Conservation (phyloP, 2,888 invertebrate genomes). For the Eupithecia subumbrata region DNA sequence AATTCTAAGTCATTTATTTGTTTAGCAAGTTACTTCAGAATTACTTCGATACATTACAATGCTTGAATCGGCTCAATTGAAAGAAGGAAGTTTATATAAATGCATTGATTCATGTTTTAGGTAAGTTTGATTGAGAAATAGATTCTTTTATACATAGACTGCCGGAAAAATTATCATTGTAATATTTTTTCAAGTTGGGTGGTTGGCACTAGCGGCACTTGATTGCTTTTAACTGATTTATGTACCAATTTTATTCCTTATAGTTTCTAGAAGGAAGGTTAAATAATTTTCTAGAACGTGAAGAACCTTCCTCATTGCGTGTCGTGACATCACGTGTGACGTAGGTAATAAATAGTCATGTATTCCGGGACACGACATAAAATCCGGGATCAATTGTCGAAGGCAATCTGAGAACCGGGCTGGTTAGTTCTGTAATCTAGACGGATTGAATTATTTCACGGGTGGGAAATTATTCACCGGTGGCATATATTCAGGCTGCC, state of each 20-base stretch:
- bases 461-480: neutral
- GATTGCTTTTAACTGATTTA: neutral
- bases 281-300: too few species aligned
- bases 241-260: neutral
- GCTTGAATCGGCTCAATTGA: too few species aligned
- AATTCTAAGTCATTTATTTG: too few species aligned
- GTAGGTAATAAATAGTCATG: neutral
- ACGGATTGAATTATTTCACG: conserved; percentile 1
- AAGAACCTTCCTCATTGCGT: neutral
- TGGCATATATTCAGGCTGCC: neutral
- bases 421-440: neutral
- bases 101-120: neutral
- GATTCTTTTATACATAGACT: neutral
- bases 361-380: neutral
- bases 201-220: neutral
- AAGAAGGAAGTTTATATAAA: too few species aligned
- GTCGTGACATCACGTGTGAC: neutral
- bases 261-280: too few species aligned
- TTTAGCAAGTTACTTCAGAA: too few species aligned
- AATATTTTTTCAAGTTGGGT: neutral
- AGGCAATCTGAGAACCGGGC: neutral
- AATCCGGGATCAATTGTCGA: neutral
- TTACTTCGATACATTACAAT: too few species aligned
- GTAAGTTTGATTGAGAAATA: neutral
- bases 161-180: neutral